Percentiles rank a stretch among this genome's conserved stretches.
These are phyloP conservation scores for Athalia circularis DNA, from an alignment of 2,888 invertebrate species.

Conservation along the genomic window DNA sequence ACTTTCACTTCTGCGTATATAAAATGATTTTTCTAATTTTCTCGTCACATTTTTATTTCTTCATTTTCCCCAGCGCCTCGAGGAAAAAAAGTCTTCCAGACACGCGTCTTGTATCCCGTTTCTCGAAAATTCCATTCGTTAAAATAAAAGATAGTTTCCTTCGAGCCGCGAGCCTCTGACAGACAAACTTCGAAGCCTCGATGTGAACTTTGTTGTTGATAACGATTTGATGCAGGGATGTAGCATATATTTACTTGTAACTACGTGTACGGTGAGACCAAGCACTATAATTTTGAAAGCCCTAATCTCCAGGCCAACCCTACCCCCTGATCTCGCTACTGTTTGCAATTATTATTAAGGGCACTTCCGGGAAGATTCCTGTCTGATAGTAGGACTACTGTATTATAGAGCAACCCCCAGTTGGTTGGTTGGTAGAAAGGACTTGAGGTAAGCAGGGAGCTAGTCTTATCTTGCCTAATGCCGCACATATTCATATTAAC, in stretches of 20 bases:
- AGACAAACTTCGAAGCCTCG: not conserved
- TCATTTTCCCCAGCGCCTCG: no score
- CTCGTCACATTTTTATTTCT: not conserved
- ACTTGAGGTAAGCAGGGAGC: conserved; percentile 35
- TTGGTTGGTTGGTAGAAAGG: conserved; percentile 18
- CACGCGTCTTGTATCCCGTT: no score
- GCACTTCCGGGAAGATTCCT: conserved; percentile 57
- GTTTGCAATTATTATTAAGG: conserved; percentile 60
- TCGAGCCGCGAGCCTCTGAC: not conserved
- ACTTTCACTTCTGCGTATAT: not conserved
- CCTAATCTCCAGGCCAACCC: conserved; percentile 52
- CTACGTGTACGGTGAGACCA: not conserved
- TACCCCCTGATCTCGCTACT: conserved; percentile 51
- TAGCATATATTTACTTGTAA: not conserved
- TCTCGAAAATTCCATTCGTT: no score
- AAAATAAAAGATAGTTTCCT: not conserved
- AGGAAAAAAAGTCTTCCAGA: no score
- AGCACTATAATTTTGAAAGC: conserved; percentile 39
- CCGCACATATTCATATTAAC: conserved; percentile 54
- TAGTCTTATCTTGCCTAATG: conserved; percentile 51
- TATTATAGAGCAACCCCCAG: no score
- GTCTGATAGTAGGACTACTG: conserved; percentile 45
- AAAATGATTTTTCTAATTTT: not conserved
- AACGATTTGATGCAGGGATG: no score
- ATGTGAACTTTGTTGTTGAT: not conserved